Base-by-base conservation (phyloP, 2,888 invertebrate genomes). In the Habrosyne pyritoides region DNA sequence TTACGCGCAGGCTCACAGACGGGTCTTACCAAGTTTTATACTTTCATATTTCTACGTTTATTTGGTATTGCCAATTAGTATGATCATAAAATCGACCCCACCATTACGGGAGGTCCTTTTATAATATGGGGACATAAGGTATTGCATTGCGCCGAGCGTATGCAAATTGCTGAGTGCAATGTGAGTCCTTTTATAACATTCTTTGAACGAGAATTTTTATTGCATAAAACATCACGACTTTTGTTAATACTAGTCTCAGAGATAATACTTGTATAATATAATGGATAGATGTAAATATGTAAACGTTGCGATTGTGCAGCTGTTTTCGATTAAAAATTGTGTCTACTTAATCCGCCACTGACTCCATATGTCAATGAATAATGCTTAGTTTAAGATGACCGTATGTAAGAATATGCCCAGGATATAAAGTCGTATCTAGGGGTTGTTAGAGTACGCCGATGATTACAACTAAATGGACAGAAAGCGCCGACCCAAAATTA, bases 11-110 rank as follows among this genome's bases (percentile, higher is more conserved):
- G 50, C 55, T 55, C 48, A 58, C 58, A 54, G 50, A 53, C 50
- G 58, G 33, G 64, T 59, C 66, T 64, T 63, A 64, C 63, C 55
- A 46, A 66, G 67, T 75, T 82, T 83, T 79, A 83, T 78, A 76
- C 73, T 71, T 79, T 75, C 76, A 79, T 83, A 82, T 81, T 81
- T 82, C 75, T 74, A 79, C 75, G 78, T 86, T 86, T 83, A 87
- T 87, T 86, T 79, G 78, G 81, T 79, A 83, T 81, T 80, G 79
- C 86, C 87, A 88, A 87, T 89, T 88, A 89, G 87, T 79, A 66
- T 76, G 74, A 77, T 77, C 85, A 81, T 89, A 88, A 89, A 87
- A 79, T 71, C 71, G 67, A 64, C 63, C 60, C 58, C 57, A 68
- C 73, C 75, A 78, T 85, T 84, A 86, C 79, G 79, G 86, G 87